Evolutionary conservation across 2,888 invertebrate genomes (phyloP).

Genomic region (Brenthis ino): DNA sequence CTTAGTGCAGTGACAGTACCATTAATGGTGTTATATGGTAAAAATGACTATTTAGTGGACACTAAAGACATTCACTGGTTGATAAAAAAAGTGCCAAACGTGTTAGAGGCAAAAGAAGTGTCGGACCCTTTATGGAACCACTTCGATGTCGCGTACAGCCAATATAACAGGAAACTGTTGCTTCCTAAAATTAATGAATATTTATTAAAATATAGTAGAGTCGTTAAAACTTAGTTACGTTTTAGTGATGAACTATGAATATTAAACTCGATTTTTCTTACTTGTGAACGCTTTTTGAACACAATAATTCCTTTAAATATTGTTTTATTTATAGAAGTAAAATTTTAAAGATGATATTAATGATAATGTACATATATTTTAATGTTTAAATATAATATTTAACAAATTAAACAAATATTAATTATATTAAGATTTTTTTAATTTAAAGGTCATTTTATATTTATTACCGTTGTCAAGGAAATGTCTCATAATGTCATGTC

Average conservation of each 20-base stretch:
- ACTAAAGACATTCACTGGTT: conserved; percentile 80
- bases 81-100: conserved; percentile 77
- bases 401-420: no score
- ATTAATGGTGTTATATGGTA: conserved; percentile 58
- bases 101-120: conserved; percentile 79
- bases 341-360: no score
- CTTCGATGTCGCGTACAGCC: conserved; percentile 55
- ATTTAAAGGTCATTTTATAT: conserved; percentile 2
- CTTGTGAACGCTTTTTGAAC: background rate
- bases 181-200: conserved; percentile 49
- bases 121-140: conserved; percentile 67
- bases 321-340: no score
- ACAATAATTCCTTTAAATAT: no score
- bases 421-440: no score
- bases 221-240: background rate
- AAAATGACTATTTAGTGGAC: conserved; percentile 83
- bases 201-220: conserved; percentile 42
- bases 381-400: no score
- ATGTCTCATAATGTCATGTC: background rate
- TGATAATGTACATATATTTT: no score
- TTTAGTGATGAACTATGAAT: background rate
- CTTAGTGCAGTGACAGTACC: conserved; percentile 56
- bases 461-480: background rate
- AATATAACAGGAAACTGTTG: conserved; percentile 46
- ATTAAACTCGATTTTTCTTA: background rate